phyloP scores from a whole-genome alignment of 2,113 vertebrate genomes.

The Sapajus apella region DNA sequence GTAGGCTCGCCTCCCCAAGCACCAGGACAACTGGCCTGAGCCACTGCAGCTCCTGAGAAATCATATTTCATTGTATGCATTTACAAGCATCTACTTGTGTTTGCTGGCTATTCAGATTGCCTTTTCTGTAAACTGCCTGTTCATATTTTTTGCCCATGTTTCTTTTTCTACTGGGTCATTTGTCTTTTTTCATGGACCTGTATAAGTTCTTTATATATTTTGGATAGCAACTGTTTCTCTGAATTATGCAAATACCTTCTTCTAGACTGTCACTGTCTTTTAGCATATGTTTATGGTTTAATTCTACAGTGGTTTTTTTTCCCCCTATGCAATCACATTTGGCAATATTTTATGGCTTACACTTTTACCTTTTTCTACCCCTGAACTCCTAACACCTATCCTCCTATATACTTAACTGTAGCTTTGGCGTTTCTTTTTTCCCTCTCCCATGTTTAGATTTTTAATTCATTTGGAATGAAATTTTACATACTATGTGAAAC shows the following conservation, averaged over 20 bases:
- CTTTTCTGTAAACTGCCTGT: background rate
- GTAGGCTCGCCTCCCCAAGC: too few species aligned
- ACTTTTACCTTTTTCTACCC: background rate
- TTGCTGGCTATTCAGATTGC: background rate
- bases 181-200: background rate
- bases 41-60: background rate
- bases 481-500: background rate
- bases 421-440: background rate
- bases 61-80: background rate
- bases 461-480: conserved; percentile 41
- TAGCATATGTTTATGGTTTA: background rate
- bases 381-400: background rate
- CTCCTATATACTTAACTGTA: background rate
- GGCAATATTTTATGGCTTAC: background rate
- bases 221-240: background rate
- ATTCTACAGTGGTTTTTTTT: background rate
- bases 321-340: background rate
- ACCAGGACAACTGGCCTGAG: too few species aligned
- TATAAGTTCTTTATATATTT: background rate
- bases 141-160: background rate
- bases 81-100: background rate
- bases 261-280: background rate
- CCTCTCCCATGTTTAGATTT: background rate
- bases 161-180: background rate
- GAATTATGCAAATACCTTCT: conserved; percentile 9